Evolutionary conservation across 2,888 invertebrate genomes (phyloP), one percentile per base, ranked within the genome.

Genomic region (Cancer borealis): DNA sequence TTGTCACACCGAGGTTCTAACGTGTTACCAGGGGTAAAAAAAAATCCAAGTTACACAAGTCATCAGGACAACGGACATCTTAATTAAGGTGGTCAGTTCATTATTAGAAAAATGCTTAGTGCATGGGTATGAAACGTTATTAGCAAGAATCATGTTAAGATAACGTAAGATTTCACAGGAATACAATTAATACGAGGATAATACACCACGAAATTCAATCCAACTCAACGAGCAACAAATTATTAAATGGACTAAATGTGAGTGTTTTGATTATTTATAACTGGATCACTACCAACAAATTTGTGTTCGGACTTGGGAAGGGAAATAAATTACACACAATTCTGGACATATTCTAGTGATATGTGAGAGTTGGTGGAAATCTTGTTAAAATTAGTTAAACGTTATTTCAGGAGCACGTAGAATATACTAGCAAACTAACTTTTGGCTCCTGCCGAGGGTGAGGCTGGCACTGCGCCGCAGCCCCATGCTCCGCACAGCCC

Each of bases 401-500:
- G 84, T 84, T 84, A 84, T 14, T 84, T 84, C 84, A 39, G 84
- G 84, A 84, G 84, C 84, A 84, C 84, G 73, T 60, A 84, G 84
- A 30, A 84, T 39, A 84, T 84, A 39, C 14, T 84, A 39, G 84
- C 84, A 54, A 39, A 94, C 94, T 94, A 92, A 94, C 94, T 92
- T 94, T 66, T 94, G 92, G 87, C 87, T 92, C 46, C 94, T 94
- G 47, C 92, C 91, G 6, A 92, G 73, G 90, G 47, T 94, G 54
- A 94, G 88, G 66, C 94, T 94, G 60, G 54, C 47, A 49, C 87
- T 94, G 60, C 94, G 94, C n/a, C 92, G 54, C 45, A 94, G 39
- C 17, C n/a, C 90, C n/a, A 46, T 90, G 21, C 46, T 54, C 49
- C 66, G 47, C 30, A 47, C 46, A n/a, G 26, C 47, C n/a, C 84